Percentiles rank a stretch among this genome's conserved stretches.
Evolutionary conservation across 2,113 vertebrate species (phyloP).

Genomic region (Myotis lucifugus): DNA sequence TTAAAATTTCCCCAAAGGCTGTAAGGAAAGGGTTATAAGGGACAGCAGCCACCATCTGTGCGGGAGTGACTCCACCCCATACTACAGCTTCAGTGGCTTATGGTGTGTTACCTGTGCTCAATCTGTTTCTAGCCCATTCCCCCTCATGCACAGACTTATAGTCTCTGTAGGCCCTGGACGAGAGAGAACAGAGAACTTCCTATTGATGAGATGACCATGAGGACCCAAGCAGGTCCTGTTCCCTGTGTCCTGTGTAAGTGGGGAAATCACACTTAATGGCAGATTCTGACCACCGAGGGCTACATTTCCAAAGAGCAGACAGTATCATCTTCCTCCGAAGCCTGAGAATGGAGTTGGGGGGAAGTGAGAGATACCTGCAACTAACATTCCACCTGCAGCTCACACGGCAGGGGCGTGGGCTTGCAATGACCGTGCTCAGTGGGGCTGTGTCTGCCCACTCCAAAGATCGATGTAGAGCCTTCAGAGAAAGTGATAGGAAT

Average conservation of each 20-base stretch:
- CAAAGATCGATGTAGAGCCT: not conserved
- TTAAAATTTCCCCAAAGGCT: not conserved
- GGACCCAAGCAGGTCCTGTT: not conserved
- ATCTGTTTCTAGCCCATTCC: not conserved
- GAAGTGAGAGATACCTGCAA: not conserved
- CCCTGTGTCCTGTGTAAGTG: not conserved
- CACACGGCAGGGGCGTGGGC: not conserved
- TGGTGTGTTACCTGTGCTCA: not conserved
- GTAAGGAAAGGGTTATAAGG: not conserved
- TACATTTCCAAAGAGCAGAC: not conserved
- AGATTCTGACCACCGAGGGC: not conserved
- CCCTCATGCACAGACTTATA: not conserved
- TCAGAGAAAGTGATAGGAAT: not conserved
- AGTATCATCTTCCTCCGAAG: not conserved
- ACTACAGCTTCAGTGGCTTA: not conserved
- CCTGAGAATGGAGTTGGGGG: not conserved
- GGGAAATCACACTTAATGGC: not conserved
- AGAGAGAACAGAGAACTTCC: not conserved
- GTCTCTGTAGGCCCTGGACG: not conserved
- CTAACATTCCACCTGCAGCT: not conserved
- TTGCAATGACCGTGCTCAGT: not conserved
- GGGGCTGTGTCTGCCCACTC: not conserved
- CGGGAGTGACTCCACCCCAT: accelerated
- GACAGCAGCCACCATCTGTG: not conserved
- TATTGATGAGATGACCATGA: not conserved